Conservation (phyloP, 2,113 vertebrate genomes). For the Aptenodytes patagonicus region DNA sequence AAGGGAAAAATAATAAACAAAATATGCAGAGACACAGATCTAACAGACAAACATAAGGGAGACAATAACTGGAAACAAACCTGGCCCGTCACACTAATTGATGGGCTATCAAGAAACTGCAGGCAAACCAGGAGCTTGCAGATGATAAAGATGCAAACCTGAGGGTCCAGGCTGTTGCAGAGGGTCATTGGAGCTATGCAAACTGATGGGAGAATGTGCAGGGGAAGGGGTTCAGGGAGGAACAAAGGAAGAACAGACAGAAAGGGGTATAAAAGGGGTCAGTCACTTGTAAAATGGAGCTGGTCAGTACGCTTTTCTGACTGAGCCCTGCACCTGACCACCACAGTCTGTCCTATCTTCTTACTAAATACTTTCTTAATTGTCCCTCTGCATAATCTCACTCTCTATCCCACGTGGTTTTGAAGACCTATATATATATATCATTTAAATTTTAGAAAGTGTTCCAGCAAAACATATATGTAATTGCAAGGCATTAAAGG, state of each 20-base stretch:
- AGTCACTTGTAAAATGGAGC: not conserved
- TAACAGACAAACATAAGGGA: not conserved
- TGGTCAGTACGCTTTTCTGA: rapidly evolving
- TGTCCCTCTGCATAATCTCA: not conserved
- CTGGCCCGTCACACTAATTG: not conserved
- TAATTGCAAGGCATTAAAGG: not conserved
- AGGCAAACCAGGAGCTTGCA: not conserved
- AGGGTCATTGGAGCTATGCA: rapidly evolving
- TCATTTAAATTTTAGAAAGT: not conserved
- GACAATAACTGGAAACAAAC: not conserved
- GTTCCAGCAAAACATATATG: not conserved
- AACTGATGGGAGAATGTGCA: not conserved
- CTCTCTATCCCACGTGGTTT: not conserved
- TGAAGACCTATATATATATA: not conserved
- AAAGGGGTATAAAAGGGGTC: rapidly evolving
- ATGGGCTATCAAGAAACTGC: not conserved
- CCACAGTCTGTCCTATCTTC: not conserved
- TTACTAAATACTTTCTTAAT: not conserved
- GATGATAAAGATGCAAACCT: not conserved
- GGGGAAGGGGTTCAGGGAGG: not conserved
- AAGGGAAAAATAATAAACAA: not conserved
- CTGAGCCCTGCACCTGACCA: not conserved
- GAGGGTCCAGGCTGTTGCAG: not conserved
- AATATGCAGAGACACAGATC: not conserved
- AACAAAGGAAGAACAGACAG: not conserved